Percentiles rank a stretch among this genome's conserved stretches.
phyloP scores from a whole-genome alignment of 2,797 vertebrate genomes.

The Lutjanus campechanus region DNA sequence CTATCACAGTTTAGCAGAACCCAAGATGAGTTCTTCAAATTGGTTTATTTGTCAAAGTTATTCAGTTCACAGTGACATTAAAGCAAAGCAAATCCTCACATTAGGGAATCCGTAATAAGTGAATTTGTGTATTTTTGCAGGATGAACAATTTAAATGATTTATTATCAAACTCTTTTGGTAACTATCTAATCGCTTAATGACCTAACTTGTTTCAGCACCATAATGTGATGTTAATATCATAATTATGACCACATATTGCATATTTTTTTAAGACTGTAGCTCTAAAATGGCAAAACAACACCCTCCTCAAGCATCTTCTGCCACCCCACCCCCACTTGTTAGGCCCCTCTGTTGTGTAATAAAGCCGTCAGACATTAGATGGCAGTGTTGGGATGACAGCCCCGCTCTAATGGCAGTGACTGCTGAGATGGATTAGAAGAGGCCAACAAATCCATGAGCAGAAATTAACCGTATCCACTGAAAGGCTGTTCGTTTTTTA shows the following conservation, averaged over 20 bases:
- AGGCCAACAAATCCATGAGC: conserved; percentile 66
- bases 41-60: background rate
- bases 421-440: conserved; percentile 62
- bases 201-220: background rate
- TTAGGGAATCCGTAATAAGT: background rate
- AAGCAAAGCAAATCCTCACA: background rate
- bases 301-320: background rate
- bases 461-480: conserved; percentile 70
- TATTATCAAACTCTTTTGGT: background rate
- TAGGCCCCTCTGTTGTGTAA: conserved; percentile 51
- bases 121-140: background rate
- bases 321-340: background rate
- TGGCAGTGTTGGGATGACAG: conserved; percentile 82
- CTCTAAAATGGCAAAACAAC: conserved; percentile 18
- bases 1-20: background rate
- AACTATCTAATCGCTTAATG: background rate
- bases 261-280: background rate
- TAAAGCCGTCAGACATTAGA: conserved; percentile 77
- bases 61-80: background rate
- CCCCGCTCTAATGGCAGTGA: conserved; percentile 27
- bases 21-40: background rate
- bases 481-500: conserved; percentile 59
- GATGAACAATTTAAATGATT: background rate
- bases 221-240: background rate
- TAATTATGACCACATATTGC: background rate